These are phyloP conservation scores for Tinea pellionella DNA, from an alignment of 2,888 invertebrate species.

Conservation along the genomic window DNA sequence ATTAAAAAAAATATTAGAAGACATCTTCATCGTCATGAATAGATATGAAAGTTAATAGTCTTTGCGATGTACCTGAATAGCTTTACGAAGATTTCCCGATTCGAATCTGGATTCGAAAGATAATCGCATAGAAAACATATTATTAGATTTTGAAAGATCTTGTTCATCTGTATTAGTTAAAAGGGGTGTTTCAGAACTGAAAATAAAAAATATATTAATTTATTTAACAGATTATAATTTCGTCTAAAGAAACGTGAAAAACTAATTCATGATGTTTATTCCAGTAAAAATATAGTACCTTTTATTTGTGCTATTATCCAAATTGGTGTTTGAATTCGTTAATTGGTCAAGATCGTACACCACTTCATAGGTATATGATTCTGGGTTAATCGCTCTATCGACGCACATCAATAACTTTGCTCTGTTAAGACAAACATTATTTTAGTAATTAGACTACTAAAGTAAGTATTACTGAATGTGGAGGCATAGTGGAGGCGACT, in stretches of 20 bases:
- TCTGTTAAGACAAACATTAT: constrained; percentile 33
- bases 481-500: neutral
- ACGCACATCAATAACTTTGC: constrained; percentile 74
- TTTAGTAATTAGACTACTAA: neutral
- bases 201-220: constrained; percentile 23
- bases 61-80: constrained; percentile 71
- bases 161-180: constrained; percentile 64
- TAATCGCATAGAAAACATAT: constrained; percentile 55
- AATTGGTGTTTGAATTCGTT: constrained; percentile 17
- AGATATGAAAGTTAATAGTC: neutral
- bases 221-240: no score
- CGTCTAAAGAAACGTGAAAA: no score
- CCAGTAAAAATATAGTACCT: constrained; percentile 31
- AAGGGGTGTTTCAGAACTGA: constrained; percentile 39
- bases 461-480: neutral
- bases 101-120: constrained; percentile 88
- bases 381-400: constrained; percentile 74
- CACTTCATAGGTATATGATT: constrained; percentile 69
- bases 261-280: no score
- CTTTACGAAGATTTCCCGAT: constrained; percentile 86
- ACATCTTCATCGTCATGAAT: no score
- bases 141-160: constrained; percentile 49
- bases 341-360: constrained; percentile 77
- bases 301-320: constrained; percentile 35
- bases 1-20: no score